These are phyloP conservation scores for Solenodon paradoxus DNA, from an alignment of 2,113 vertebrate species.

Conservation along the genomic window DNA sequence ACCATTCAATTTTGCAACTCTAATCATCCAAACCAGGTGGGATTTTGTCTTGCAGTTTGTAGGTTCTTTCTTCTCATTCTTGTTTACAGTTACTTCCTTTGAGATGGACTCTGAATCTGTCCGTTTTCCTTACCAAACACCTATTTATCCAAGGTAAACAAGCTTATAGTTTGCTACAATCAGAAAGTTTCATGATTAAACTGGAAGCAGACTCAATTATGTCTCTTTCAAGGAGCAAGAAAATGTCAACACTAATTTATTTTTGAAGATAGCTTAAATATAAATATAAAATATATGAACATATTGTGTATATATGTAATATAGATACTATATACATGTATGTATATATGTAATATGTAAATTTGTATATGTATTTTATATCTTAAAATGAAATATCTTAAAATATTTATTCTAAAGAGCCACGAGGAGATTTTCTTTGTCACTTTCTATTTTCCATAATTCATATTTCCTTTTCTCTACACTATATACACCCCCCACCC, in stretches of 20 bases:
- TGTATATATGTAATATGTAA: no score
- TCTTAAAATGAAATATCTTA: no score
- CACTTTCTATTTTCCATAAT: background rate
- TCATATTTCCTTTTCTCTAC: background rate
- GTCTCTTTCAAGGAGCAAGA: background rate
- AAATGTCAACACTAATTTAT: background rate
- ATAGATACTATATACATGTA: no score
- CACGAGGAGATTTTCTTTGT: no score
- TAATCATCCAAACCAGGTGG: background rate
- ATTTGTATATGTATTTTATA: no score
- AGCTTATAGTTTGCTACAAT: background rate
- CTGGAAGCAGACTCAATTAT: background rate
- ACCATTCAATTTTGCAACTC: background rate
- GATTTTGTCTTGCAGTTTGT: background rate
- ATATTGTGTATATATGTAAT: no score
- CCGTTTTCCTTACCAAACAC: constrained; percentile 26
- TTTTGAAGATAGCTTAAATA: background rate
- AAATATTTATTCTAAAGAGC: no score
- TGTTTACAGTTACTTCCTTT: background rate
- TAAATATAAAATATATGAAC: no score
- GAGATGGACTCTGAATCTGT: background rate
- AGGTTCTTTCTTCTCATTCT: background rate
- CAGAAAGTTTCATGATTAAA: background rate
- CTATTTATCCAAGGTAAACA: background rate
- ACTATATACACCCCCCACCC: background rate